Evolutionary conservation across 1,140 invertebrate genomes (phyloP).

Genomic region (Plectrocnemia conspersa): DNA sequence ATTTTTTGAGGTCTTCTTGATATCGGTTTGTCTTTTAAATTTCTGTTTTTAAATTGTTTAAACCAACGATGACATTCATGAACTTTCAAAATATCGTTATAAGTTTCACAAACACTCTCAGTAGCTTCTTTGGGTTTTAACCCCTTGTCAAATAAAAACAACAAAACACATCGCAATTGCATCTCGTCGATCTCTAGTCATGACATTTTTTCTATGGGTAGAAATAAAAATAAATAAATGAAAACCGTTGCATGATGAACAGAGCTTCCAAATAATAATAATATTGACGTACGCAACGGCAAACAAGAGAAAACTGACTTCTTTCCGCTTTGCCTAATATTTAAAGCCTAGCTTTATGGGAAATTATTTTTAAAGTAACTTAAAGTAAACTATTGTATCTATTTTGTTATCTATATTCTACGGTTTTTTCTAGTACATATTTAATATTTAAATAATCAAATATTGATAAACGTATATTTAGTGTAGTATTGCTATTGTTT

Average conservation of each 20-base stretch:
- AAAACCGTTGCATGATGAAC: no score
- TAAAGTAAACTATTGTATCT: no score
- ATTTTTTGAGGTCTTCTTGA: background rate
- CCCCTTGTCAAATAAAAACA: constrained; percentile 5
- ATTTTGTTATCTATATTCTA: no score
- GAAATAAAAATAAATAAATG: background rate
- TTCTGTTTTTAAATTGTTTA: background rate
- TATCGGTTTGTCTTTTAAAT: background rate
- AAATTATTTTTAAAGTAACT: no score
- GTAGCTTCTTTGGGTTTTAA: constrained; percentile 1
- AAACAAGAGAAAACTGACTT: background rate
- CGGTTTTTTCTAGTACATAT: no score
- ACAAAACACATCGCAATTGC: background rate
- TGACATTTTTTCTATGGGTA: background rate
- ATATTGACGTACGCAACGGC: background rate
- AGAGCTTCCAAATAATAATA: background rate
- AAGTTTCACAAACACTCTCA: background rate
- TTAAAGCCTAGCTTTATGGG: no score
- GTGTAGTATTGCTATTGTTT: no score
- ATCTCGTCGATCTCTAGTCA: background rate
- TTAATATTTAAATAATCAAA: no score
- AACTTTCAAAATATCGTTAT: background rate
- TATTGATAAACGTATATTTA: no score
- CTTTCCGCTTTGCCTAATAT: constrained; percentile 1
- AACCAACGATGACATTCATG: background rate